Conservation (phyloP, 2,888 invertebrate genomes). For the Hipparchia semele region DNA sequence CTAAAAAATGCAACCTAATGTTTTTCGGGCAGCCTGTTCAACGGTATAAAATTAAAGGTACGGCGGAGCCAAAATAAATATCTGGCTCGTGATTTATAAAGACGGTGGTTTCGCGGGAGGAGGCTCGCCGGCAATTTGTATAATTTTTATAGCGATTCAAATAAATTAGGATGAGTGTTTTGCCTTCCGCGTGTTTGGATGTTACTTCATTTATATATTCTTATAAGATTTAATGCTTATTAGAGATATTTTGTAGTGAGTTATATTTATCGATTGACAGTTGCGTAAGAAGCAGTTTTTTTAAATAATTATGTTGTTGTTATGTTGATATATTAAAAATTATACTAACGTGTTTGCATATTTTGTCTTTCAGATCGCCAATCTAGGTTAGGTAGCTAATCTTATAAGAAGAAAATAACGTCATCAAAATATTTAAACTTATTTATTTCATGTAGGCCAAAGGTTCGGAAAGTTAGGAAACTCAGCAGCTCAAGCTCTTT, state of each 20-base stretch:
- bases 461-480: too few species aligned
- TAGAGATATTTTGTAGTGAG: not conserved
- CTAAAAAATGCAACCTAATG: not conserved
- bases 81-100: constrained; percentile 24
- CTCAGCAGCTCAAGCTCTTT: too few species aligned
- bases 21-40: constrained; percentile 10
- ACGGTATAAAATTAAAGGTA: constrained; percentile 19
- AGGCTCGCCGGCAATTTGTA: constrained; percentile 32
- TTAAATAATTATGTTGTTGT: too few species aligned
- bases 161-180: constrained; percentile 26
- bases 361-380: too few species aligned
- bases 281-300: not conserved
- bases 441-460: too few species aligned
- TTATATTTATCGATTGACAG: not conserved
- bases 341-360: not conserved
- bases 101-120: constrained; percentile 21
- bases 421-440: too few species aligned
- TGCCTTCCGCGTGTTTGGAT: constrained; percentile 20
- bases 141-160: constrained; percentile 36
- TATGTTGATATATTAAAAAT: not conserved
- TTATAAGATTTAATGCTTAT: constrained; percentile 13
- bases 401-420: too few species aligned
- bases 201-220: constrained; percentile 5
- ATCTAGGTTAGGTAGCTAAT: too few species aligned
- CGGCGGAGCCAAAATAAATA: constrained; percentile 22